Evolutionary conservation across 2,888 invertebrate species (phyloP), one percentile per base, ranked within the genome.

Genomic region (Nomada ruficornis): DNA sequence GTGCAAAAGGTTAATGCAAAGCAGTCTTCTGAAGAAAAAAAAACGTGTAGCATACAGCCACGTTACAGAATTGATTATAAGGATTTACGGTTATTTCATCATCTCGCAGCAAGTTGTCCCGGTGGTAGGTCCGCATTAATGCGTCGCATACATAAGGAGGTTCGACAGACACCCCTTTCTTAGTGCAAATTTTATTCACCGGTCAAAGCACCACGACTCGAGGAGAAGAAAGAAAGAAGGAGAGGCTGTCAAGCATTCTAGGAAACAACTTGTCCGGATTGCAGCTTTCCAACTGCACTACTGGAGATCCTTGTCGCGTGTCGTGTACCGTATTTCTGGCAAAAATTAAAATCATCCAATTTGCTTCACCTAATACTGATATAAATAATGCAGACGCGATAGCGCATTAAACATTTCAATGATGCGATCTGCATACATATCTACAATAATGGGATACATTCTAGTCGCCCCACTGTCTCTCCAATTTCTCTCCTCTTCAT

Each of bases 261-360:
- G 80, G 55, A 80, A 80, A 80, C 67, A 73, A 76, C 67, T 68
- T 36, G 52, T 57, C 26, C 60, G 57, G 67, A 80, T 62, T n/a
- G 63, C 67, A 47, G 36, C 52, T 54, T 64, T 57, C 71, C 62
- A 70, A 69, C 72, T 60, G 20, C 18, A 20, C 9, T 5, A 36
- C 36, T 36, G 36, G 36, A 7, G 36, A 36, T 36, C 36, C 36
- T 36, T 36, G 36, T 36, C 36, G 36, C 36, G 7, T 36, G 36
- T 36, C 36, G 36, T 36, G 7, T 36, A 36, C 36, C 5, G 36
- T 36, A 36, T 7, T 36, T 7, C 36, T 36, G 36, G 9, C 36
- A 36, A 36, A 36, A 36, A 26, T 2, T 26, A 26, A 36, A 36
- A 36, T 7, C 36, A 7, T 36, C 36, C 36, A 36, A 36, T 7